A percentile compares a stretch with the other conserved stretches of the same genome.
Evolutionary conservation across 2,113 vertebrate genomes (phyloP).

Genomic region (Glaucidium brasilianum): DNA sequence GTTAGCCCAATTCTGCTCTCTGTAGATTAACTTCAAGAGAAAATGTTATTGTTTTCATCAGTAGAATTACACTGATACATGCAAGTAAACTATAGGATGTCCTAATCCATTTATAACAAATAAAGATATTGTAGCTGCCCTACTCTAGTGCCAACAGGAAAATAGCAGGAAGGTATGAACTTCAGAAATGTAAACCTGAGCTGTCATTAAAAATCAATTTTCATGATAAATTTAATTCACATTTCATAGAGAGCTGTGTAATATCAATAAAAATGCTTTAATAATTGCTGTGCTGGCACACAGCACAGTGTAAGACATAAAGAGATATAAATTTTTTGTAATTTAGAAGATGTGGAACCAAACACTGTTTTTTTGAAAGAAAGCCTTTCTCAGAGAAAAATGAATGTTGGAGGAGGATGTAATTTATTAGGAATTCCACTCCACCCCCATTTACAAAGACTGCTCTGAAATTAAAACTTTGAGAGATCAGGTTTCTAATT

Average conservation of each 20-base stretch:
- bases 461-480: constrained; percentile 59
- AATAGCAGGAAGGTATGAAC: constrained; percentile 49
- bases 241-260: constrained; percentile 49
- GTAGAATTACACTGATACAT: background rate
- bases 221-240: constrained; percentile 68
- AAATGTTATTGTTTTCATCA: background rate
- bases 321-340: constrained; percentile 52
- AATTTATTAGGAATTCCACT: constrained; percentile 53
- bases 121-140: background rate
- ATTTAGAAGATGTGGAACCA: constrained; percentile 52
- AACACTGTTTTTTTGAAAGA: constrained; percentile 15
- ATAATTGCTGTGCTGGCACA: constrained; percentile 65
- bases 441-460: constrained; percentile 20
- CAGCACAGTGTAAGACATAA: constrained; percentile 11
- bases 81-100: background rate
- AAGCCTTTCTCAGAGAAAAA: constrained; percentile 13
- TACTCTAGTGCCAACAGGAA: background rate
- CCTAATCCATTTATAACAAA: background rate
- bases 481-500: constrained; percentile 56
- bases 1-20: background rate
- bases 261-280: constrained; percentile 68
- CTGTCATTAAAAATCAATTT: constrained; percentile 74
- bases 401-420: constrained; percentile 21
- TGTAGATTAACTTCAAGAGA: background rate
- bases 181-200: constrained; percentile 65